Evolutionary conservation across 1,140 invertebrate species (phyloP).

Genomic region (Hyphantria cunea): DNA sequence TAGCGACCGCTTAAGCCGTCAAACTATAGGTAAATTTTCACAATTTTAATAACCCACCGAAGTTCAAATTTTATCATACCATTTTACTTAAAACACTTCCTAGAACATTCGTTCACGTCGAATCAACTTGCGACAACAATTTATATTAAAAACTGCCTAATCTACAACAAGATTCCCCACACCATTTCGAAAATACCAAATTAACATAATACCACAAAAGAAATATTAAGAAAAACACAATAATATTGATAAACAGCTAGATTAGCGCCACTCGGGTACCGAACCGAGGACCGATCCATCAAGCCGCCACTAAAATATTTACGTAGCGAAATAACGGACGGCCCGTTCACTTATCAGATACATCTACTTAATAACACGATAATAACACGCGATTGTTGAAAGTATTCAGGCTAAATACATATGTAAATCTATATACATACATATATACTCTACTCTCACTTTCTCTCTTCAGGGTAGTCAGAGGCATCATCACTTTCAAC

Average conservation of each 20-base stretch:
- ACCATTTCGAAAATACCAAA: slow-evolving; percentile 2
- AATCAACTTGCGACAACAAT: no score
- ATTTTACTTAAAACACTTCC: no score
- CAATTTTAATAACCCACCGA: no score
- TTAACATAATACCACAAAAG: slow-evolving; percentile 7
- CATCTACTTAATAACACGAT: slow-evolving; percentile 30
- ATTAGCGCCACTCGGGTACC: slow-evolving; percentile 38
- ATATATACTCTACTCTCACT: no score
- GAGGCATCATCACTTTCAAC: no score
- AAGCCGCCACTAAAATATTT: slow-evolving; percentile 57
- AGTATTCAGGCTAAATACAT: slow-evolving; percentile 20
- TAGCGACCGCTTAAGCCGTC: no score
- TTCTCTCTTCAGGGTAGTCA: no score
- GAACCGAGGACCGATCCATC: slow-evolving; percentile 56
- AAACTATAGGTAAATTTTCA: no score
- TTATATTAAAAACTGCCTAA: no score
- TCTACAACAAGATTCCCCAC: background rate
- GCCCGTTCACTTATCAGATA: slow-evolving; percentile 36
- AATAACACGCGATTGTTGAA: slow-evolving; percentile 24
- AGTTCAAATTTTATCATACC: no score
- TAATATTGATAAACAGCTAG: slow-evolving; percentile 50
- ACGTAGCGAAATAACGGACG: slow-evolving; percentile 40
- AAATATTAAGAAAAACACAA: slow-evolving; percentile 14
- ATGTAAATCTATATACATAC: no score
- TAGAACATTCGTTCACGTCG: no score